Evolutionary conservation across 2,888 invertebrate species (phyloP).

Genomic region (Torymus tubicola): DNA sequence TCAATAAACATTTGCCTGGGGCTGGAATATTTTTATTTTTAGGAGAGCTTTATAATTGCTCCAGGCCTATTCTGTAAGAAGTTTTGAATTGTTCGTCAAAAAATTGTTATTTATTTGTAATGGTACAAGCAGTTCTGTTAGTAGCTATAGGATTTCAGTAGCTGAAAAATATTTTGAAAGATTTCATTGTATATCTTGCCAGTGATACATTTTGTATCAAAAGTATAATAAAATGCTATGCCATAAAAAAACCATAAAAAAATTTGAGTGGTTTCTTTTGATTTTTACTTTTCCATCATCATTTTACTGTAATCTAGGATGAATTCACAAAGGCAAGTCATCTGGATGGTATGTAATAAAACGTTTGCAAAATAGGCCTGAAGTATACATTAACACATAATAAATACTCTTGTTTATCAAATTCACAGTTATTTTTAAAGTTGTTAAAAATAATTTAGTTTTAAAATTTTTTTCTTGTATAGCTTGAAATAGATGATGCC

Average conservation of each 20-base stretch:
- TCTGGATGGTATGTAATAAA: constrained; percentile 69
- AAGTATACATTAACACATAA: constrained; percentile 44
- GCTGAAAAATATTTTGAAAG: constrained; percentile 62
- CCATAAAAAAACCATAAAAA: constrained; percentile 56
- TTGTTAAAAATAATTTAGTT: constrained; percentile 49
- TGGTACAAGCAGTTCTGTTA: constrained; percentile 31
- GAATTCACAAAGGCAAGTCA: constrained; percentile 44
- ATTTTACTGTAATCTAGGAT: constrained; percentile 44
- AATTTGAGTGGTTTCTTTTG: constrained; percentile 43
- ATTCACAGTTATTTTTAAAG: constrained; percentile 19
- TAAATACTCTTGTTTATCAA: constrained; percentile 37
- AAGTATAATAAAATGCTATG: constrained; percentile 70
- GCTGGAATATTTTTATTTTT: constrained; percentile 43
- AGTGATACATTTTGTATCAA: constrained; percentile 63
- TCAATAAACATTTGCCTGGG: constrained; percentile 46
- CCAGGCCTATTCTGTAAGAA: constrained; percentile 74
- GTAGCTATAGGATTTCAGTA: constrained; percentile 39
- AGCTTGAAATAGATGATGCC: constrained; percentile 95
- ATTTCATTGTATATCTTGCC: constrained; percentile 73
- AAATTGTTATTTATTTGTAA: constrained; percentile 59
- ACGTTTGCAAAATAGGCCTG: constrained; percentile 74
- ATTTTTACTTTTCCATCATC: constrained; percentile 45
- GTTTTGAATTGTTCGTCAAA: constrained; percentile 51
- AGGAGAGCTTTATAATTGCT: constrained; percentile 57
- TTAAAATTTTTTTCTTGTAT: constrained; percentile 64